phyloP scores from a whole-genome alignment of 2,888 invertebrate species.

The Cremastobaeus sp. region DNA sequence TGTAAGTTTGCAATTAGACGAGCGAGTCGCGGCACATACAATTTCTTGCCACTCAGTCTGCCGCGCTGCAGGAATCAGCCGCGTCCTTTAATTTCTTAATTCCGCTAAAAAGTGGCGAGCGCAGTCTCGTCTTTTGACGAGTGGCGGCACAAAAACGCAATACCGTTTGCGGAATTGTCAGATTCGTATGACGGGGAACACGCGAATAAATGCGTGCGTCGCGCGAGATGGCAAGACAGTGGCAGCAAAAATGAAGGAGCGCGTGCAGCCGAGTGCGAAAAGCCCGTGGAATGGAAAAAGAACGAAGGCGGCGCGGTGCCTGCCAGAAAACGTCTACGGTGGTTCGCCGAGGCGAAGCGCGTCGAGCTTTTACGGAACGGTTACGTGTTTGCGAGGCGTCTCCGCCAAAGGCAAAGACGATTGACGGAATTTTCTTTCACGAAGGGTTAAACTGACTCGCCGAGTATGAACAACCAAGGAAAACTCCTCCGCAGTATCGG shows the following conservation, averaged over 20 bases:
- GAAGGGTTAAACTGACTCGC: constrained; percentile 53
- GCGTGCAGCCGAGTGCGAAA: constrained; percentile 65
- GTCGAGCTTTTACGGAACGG: constrained; percentile 50
- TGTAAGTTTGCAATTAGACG: constrained; percentile 18
- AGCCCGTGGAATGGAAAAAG: constrained; percentile 65
- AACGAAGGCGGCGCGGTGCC: constrained; percentile 37
- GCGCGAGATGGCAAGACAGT: constrained; percentile 49
- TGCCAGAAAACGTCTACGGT: constrained; percentile 65
- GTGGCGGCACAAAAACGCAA: constrained; percentile 33
- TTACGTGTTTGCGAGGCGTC: constrained; percentile 20
- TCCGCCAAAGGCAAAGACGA: constrained; percentile 50
- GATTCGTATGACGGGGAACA: constrained; percentile 57
- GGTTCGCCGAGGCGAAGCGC: constrained; percentile 57
- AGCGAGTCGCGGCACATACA: background rate
- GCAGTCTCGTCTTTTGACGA: constrained; percentile 33
- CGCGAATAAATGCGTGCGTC: constrained; percentile 57
- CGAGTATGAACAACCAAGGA: constrained; percentile 20
- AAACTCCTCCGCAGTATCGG: constrained; percentile 25
- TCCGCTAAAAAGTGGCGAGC: constrained; percentile 26
- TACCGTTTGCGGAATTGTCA: constrained; percentile 39
- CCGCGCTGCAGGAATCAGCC: background rate
- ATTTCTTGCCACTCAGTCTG: background rate
- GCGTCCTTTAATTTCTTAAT: constrained; percentile 33
- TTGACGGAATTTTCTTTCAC: constrained; percentile 56
- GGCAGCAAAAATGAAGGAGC: constrained; percentile 52